Evolutionary conservation across 1,140 invertebrate genomes (phyloP).

Genomic region (Ceratina japonica): DNA sequence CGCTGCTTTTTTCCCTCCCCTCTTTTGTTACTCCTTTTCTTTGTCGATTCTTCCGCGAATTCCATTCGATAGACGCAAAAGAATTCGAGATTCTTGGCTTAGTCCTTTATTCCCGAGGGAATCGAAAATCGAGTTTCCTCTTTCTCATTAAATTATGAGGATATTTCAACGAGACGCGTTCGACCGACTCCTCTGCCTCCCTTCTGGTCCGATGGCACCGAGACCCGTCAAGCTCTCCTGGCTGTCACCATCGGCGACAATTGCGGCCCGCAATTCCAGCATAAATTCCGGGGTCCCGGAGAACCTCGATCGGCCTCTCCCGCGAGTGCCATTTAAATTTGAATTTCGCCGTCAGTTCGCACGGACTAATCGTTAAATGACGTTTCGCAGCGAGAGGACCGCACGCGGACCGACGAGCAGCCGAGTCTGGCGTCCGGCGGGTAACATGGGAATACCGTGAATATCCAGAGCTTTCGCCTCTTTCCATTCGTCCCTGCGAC

Average conservation of each 20-base stretch:
- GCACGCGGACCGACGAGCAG: neutral
- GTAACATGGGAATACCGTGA: slow-evolving; percentile 41
- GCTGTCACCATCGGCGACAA: slow-evolving; percentile 16
- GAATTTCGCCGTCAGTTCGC: slow-evolving; percentile 59
- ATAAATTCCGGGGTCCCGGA: slow-evolving; percentile 43
- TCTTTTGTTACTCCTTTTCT: too few relatives aligned
- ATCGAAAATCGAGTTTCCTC: neutral
- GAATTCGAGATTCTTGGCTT: too few relatives aligned
- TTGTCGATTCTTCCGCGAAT: too few relatives aligned
- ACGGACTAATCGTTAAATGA: slow-evolving; percentile 67
- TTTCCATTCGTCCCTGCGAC: slow-evolving; percentile 24
- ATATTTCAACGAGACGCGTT: neutral
- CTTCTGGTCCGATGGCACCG: neutral
- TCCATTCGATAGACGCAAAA: too few relatives aligned
- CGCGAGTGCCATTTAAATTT: slow-evolving; percentile 62
- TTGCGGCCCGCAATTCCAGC: slow-evolving; percentile 37
- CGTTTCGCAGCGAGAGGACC: slow-evolving; percentile 53
- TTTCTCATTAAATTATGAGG: neutral
- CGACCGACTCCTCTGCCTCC: neutral
- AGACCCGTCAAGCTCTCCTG: neutral
- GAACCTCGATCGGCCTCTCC: slow-evolving; percentile 40
- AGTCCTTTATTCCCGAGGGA: too few relatives aligned
- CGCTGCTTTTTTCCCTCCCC: slow-evolving; percentile 25
- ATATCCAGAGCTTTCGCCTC: slow-evolving; percentile 33
- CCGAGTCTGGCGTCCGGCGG: neutral